Base-by-base conservation (phyloP, 2,113 vertebrate genomes). In the Solea solea region DNA sequence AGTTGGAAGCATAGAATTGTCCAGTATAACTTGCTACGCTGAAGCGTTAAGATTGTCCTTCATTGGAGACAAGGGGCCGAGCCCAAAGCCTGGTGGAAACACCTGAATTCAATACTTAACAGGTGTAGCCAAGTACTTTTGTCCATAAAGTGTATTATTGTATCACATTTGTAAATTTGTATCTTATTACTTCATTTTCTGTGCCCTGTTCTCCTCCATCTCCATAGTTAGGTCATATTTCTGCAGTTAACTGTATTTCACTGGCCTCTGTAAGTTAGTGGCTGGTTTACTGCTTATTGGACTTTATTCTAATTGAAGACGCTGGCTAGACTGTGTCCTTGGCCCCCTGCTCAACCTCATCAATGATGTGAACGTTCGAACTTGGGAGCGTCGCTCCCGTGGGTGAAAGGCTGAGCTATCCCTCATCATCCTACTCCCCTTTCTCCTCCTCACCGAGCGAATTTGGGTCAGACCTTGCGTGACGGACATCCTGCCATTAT, bases 381-480 rank as follows among this genome's bases (percentile, higher is more conserved):
- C 48, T 50, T 12, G 49, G 39, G 48, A 66, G 73, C 63, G 75
- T 76, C 40, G 46, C 44, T 82, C 83, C 69, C 55, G 4, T 25
- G 67, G 53, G 74, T 74, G 64, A 67, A 60, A 25, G 68, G 54
- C 71, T 64, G 68, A 72, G 81, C 83, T 55, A 68, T 77, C 39
- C 64, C 54, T 34, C 45, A 75, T 80, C 71, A 28, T 25, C 67
- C 57, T 16, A 7, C 58, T 25, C 39, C 4, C 14, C 9, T n/a
- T 69, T 82, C 58, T 70, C 82, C 64, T 74, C 45, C 65, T 68
- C 34, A 48, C 68, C 7, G 15, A 67, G 62, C 14, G 70, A 88
- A 92, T 90, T 82, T 90, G 79, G 89, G 91, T 92, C 92, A 93
- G 80, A 72, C 76, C 81, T 88, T 73, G 86, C 85, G 74, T 89